Percentiles rank a stretch among this genome's conserved stretches.
Evolutionary conservation across 2,797 vertebrate species (phyloP).

Genomic region (Sebastes taczanowskii): DNA sequence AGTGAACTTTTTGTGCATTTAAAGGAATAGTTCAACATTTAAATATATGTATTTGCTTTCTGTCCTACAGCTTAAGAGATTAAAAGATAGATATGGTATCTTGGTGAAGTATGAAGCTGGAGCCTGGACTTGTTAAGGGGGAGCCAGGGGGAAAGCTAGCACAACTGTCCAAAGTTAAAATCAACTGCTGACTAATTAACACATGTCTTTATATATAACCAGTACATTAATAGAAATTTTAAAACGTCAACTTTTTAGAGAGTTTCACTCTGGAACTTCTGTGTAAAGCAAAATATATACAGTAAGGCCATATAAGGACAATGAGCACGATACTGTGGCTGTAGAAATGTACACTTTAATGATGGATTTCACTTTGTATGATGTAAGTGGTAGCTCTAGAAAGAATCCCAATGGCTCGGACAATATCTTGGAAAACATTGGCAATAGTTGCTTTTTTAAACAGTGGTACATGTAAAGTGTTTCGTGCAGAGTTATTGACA

Average conservation of each 20-base stretch:
- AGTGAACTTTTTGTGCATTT: neutral
- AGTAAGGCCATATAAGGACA: neutral
- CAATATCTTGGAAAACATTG: neutral
- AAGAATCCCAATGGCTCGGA: neutral
- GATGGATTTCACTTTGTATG: neutral
- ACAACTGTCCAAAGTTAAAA: neutral
- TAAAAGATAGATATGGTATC: neutral
- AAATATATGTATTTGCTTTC: neutral
- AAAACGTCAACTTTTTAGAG: neutral
- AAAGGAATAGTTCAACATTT: neutral
- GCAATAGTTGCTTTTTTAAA: neutral
- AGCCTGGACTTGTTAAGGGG: neutral
- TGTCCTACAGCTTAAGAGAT: neutral
- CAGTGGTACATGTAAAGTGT: neutral
- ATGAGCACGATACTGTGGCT: too few relatives aligned
- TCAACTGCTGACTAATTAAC: neutral
- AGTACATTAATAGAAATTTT: neutral
- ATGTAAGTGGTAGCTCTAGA: neutral
- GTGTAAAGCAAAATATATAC: neutral
- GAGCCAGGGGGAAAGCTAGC: neutral
- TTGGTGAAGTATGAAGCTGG: neutral
- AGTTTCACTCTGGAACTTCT: neutral
- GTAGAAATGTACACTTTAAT: too few relatives aligned
- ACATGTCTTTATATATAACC: neutral
- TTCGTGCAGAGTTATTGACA: neutral